Evolutionary conservation across 2,113 vertebrate species (phyloP), one percentile per base, ranked within the genome.

Genomic region (Natator depressus): DNA sequence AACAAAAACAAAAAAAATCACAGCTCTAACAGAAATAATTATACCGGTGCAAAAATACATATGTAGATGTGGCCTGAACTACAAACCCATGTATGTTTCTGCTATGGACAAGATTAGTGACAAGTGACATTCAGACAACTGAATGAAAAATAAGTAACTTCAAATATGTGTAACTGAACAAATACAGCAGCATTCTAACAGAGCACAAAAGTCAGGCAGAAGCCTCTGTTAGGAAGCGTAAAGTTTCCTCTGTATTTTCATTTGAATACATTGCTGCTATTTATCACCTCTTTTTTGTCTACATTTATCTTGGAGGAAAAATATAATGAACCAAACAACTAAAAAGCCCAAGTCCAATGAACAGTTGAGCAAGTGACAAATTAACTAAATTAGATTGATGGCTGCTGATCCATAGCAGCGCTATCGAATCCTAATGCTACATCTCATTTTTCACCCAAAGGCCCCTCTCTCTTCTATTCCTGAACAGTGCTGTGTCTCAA

Each of bases 321-420:
- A 91, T 96, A 91, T 93, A 97, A 94, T 82, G 87, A 95, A 96
- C 79, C 90, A 91, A 96, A 89, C 84, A 95, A 80, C 91, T 92
- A 89, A 94, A 82, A 91, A 93, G 95, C 92, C 94, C 83, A 89
- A 93, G 80, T 55, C 93, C 75, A 91, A 95, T 11, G 90, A 97
- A 90, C 96, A 96, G 95, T 91, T 96, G 94, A 97, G 94, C 93
- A 94, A 97, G 94, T 92, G 92, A 94, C 95, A 97, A 93, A 95
- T 96, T 95, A 97, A 97, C 95, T 93, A 96, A 96, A 94, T 86
- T 75, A 96, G 95, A 97, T 94, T 97, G 96, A 97, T 97, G 91
- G 95, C 95, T 96, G 94, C 82, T 93, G 94, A 96, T 97, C 93
- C 91, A 80, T 85, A 92, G 85, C 93, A 88, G 91, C 6, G 50